Conservation (phyloP, 2,113 vertebrate species). For the Cochlearius cochlearius region DNA sequence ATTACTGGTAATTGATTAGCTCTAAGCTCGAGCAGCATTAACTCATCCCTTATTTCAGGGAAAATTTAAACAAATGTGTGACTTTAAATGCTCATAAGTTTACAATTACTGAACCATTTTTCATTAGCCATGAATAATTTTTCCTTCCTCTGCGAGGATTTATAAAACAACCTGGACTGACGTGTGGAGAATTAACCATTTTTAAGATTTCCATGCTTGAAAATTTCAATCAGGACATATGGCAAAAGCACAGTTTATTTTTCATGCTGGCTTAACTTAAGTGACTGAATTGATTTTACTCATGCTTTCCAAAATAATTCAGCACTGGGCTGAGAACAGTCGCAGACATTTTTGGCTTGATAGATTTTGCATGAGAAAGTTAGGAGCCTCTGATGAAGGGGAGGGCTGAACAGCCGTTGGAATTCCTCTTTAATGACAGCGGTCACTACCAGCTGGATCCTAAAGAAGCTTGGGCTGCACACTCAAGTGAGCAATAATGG, state of each 20-base stretch:
- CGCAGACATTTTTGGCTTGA: background rate
- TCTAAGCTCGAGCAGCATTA: background rate
- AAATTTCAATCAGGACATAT: conserved; percentile 46
- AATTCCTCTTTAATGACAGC: background rate
- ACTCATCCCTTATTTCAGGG: background rate
- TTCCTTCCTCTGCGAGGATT: conserved; percentile 13
- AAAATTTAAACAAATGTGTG: conserved; percentile 32
- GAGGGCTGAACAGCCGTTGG: background rate
- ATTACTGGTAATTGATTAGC: conserved; percentile 3
- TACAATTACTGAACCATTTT: conserved; percentile 33
- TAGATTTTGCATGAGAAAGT: conserved; percentile 32
- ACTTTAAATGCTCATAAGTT: conserved; percentile 35
- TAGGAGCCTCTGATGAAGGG: background rate
- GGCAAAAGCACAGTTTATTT: background rate
- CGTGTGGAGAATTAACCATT: conserved; percentile 50
- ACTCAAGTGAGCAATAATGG: conserved; percentile 32
- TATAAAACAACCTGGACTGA: conserved; percentile 42
- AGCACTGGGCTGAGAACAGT: background rate
- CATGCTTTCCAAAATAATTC: conserved; percentile 34
- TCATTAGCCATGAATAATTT: conserved; percentile 47
- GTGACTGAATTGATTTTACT: conserved; percentile 42
- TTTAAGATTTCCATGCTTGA: conserved; percentile 54
- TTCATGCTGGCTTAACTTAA: conserved; percentile 41
- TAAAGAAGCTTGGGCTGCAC: conserved; percentile 1
- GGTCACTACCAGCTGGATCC: conserved; percentile 34